phyloP scores from a whole-genome alignment of 2,113 vertebrate genomes.

The Megalops atlanticus region DNA sequence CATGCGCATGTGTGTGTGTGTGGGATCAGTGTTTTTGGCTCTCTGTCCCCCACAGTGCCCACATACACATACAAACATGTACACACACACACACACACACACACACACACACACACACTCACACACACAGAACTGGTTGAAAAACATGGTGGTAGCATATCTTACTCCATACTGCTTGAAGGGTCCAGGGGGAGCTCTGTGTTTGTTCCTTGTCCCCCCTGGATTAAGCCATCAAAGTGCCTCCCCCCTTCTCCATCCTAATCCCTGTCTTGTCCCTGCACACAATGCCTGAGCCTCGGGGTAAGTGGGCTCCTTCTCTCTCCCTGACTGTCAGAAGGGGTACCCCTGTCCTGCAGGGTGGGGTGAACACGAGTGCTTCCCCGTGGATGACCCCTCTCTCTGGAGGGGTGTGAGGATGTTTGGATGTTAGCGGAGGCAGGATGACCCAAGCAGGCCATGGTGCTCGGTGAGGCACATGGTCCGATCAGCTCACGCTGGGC shows the following conservation, averaged over 20 bases:
- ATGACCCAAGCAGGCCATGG: too few species aligned
- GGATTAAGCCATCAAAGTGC: conserved; percentile 23
- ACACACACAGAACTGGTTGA: background rate
- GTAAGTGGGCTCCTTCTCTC: background rate
- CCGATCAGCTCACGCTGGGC: too few species aligned
- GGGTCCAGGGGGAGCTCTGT: background rate
- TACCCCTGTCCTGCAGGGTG: background rate
- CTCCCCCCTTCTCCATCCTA: background rate
- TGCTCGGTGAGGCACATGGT: too few species aligned
- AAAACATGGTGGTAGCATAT: background rate
- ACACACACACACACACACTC: background rate
- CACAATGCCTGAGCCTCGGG: background rate
- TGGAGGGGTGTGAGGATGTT: too few species aligned
- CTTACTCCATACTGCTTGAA: background rate
- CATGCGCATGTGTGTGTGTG: too few species aligned
- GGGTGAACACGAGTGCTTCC: background rate
- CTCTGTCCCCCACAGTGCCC: too few species aligned
- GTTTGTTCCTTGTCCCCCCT: background rate
- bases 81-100: background rate
- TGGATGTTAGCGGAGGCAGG: too few species aligned
- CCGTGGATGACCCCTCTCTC: background rate
- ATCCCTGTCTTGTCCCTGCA: conserved; percentile 5
- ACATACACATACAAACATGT: background rate
- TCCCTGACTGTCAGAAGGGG: background rate
- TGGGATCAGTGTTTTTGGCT: too few species aligned